Percentiles rank a stretch among this genome's conserved stretches.
Conservation (phyloP, 2,797 vertebrate genomes). For the Bovichtus diacanthus region DNA sequence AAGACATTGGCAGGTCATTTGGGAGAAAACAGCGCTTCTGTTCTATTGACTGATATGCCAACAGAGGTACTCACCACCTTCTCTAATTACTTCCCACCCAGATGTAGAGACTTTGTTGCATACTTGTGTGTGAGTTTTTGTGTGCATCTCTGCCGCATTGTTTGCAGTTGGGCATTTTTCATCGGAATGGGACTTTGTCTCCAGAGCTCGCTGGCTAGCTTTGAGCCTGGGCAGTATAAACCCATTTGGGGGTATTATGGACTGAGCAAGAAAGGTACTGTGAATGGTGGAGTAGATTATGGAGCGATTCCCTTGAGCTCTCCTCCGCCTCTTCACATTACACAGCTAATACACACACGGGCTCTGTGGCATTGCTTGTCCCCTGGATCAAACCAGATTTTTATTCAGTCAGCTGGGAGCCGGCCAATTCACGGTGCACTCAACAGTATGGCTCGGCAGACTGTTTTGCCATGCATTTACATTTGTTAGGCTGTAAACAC, state of each 20-base stretch:
- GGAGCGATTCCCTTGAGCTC: conserved; percentile 69
- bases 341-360: conserved; percentile 65
- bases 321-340: conserved; percentile 69
- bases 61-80: conserved; percentile 49
- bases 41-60: conserved; percentile 57
- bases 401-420: conserved; percentile 63
- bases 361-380: conserved; percentile 63
- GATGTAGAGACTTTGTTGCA: conserved; percentile 60
- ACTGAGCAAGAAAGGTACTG: conserved; percentile 70
- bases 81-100: conserved; percentile 72
- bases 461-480: conserved; percentile 46
- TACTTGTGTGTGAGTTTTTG: conserved; percentile 35
- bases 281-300: conserved; percentile 80
- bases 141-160: conserved; percentile 40
- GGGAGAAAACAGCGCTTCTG: conserved; percentile 54
- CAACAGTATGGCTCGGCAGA: conserved; percentile 1
- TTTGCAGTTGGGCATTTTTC: conserved; percentile 67
- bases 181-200: conserved; percentile 67
- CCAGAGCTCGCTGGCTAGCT: conserved; percentile 62
- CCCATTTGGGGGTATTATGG: conserved; percentile 77
- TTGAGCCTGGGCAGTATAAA: conserved; percentile 62
- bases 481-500: conserved; percentile 58
- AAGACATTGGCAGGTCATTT: conserved; percentile 68
- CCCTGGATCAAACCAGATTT: conserved; percentile 70
- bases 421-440: conserved; percentile 40